Percentiles rank a stretch among this genome's conserved stretches.
These are phyloP conservation scores for Dinocampus coccinellae DNA, from an alignment of 2,888 invertebrate genomes.

Conservation along the genomic window DNA sequence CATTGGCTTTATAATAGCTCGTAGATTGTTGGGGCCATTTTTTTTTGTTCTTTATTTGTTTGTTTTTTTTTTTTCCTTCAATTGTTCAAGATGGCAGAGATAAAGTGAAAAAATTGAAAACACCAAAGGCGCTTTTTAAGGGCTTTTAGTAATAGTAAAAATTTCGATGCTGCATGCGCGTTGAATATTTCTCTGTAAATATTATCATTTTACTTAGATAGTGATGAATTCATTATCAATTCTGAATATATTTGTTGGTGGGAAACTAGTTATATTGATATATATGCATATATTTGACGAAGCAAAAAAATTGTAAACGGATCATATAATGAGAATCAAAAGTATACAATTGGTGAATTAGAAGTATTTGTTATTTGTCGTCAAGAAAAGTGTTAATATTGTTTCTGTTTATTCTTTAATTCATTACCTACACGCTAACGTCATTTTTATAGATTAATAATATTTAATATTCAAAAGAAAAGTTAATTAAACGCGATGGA, in stretches of 20 bases:
- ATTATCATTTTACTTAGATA: not conserved
- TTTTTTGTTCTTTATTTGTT: slow-evolving; percentile 21
- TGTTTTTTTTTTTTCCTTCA: not conserved
- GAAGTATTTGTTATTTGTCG: not conserved
- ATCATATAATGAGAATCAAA: not conserved
- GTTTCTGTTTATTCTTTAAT: not conserved
- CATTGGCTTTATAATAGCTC: slow-evolving; percentile 25
- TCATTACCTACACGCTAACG: not conserved
- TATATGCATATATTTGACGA: not conserved
- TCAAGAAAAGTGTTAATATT: not conserved
- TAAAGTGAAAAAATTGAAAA: not conserved
- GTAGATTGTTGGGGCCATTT: slow-evolving; percentile 30
- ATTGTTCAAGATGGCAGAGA: not conserved
- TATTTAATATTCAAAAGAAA: not conserved
- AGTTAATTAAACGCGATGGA: not conserved
- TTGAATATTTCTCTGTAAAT: not conserved
- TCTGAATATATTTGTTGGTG: not conserved
- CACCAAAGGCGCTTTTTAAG: not conserved
- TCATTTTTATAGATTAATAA: not conserved
- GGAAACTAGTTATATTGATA: not conserved
- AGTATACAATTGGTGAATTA: not conserved
- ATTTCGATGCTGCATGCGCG: not conserved
- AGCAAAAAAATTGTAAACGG: not conserved
- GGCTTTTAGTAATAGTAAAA: not conserved
- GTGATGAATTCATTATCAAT: not conserved